Conservation (phyloP, 1,140 invertebrate genomes). For the Heterodera carotae region DNA sequence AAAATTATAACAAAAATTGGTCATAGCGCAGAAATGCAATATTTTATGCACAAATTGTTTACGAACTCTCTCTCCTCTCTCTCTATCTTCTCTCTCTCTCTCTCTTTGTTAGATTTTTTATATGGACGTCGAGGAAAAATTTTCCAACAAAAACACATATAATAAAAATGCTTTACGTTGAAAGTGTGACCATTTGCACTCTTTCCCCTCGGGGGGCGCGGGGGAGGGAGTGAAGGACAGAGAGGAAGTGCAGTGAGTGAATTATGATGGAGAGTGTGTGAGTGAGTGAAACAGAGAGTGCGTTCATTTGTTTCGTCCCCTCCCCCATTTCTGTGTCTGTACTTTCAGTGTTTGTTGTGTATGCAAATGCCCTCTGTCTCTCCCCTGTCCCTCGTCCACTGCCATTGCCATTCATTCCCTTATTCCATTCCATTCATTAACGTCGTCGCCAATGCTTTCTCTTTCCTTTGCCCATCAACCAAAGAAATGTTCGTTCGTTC, state of each 20-base stretch:
- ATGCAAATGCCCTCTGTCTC: background rate
- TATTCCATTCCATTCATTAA: background rate
- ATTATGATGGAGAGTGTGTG: no score
- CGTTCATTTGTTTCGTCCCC: background rate
- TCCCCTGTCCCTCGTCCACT: background rate
- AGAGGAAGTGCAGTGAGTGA: background rate
- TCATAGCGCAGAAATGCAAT: no score
- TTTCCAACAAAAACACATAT: background rate
- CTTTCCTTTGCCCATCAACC: no score
- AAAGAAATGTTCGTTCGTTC: background rate
- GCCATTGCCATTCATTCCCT: no score
- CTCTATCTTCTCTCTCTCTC: no score
- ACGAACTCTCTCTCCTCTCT: no score
- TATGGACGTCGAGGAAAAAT: background rate
- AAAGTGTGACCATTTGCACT: background rate
- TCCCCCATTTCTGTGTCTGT: background rate
- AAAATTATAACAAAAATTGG: no score
- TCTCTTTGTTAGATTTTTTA: no score
- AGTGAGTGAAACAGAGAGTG: no score
- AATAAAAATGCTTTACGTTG: background rate
- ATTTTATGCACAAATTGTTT: no score
- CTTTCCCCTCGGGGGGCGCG: background rate
- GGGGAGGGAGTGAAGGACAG: background rate
- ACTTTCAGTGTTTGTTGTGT: background rate
- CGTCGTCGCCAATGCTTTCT: background rate